Base-by-base conservation (phyloP, 2,797 vertebrate species). In the Carduelis carduelis region DNA sequence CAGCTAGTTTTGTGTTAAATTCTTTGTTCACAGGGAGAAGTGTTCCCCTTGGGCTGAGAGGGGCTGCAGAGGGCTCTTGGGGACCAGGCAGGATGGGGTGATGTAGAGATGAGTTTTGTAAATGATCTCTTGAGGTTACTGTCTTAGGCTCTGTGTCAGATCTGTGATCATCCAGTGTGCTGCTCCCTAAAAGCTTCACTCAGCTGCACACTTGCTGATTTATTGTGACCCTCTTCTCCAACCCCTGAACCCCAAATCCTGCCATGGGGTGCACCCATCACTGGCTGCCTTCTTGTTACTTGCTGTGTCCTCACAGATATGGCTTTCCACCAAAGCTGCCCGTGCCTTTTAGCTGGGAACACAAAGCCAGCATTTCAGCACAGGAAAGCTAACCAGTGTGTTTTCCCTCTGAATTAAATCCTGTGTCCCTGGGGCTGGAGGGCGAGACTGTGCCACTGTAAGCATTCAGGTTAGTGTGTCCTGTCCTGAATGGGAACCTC, bases 201-300 rank as follows among this genome's bases (percentile, higher is more conserved):
- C 39, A 47, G 2, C 53, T 63, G 30, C 49, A 23, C 11, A 19
- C 6, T 68, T 35, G 17, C 14, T 61, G 55, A 32, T 69, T 47
- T 77, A 27, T 8, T 53, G 5, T 61, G 24, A 43, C 12, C 28
- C 14, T 77, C 15, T 69, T 65, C 46, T 80, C 43, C 59, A 61
- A 11, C 23, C 34, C 63, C 50, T 47, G 70, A 64, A 53, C 21
- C 43, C 60, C 26, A 41, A 46, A 35, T 46, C 35, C 68, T 72
- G 19, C 24, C 14, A 2, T 3, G 4, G 46, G 3, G 1, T 59
- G 30, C 21, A 24, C 28, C 13, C 2, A 2, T 27, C 34, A 8
- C 37, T 84, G 78, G 12, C 24, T 24, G 20, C 9, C 8, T 28
- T 71, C 15, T 14, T 11, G 8, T 63, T 41, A 11, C 11, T n/a